phyloP scores from a whole-genome alignment of 2,888 invertebrate species.

The Lottia gigantea region DNA sequence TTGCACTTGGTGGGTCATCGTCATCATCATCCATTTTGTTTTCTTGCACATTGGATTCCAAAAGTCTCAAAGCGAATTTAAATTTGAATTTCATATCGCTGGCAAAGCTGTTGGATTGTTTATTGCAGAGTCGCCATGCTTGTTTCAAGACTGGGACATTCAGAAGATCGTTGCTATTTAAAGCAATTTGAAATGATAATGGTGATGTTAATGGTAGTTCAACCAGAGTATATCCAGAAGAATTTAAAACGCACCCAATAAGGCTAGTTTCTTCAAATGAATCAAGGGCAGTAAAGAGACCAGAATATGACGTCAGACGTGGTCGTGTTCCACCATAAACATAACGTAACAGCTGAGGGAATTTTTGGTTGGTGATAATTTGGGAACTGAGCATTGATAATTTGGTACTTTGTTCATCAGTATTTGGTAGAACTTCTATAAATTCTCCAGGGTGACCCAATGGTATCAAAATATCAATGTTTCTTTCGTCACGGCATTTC shows the following conservation, averaged over 20 bases:
- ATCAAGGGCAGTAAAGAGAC: slow-evolving; percentile 52
- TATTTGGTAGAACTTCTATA: slow-evolving; percentile 46
- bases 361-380: slow-evolving; percentile 47
- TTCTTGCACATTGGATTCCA: slow-evolving; percentile 29
- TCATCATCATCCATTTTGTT: slow-evolving; percentile 34
- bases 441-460: slow-evolving; percentile 47
- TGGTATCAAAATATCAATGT: slow-evolving; percentile 43
- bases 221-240: slow-evolving; percentile 43
- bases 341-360: slow-evolving; percentile 51
- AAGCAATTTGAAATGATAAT: slow-evolving; percentile 49
- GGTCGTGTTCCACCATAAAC: slow-evolving; percentile 48
- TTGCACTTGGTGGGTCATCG: slow-evolving; percentile 49
- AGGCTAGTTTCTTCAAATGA: slow-evolving; percentile 52
- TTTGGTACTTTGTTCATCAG: slow-evolving; percentile 36
- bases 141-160: slow-evolving; percentile 42
- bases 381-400: slow-evolving; percentile 45
- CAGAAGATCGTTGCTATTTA: slow-evolving; percentile 46
- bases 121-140: slow-evolving; percentile 42
- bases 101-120: slow-evolving; percentile 36
- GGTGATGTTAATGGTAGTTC: slow-evolving; percentile 52
- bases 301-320: slow-evolving; percentile 47
- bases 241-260: slow-evolving; percentile 48
- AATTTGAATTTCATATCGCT: slow-evolving; percentile 54
- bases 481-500: slow-evolving; percentile 51
- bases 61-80: slow-evolving; percentile 49